Evolutionary conservation across 2,797 vertebrate genomes (phyloP).

Genomic region (Coregonus sp.): DNA sequence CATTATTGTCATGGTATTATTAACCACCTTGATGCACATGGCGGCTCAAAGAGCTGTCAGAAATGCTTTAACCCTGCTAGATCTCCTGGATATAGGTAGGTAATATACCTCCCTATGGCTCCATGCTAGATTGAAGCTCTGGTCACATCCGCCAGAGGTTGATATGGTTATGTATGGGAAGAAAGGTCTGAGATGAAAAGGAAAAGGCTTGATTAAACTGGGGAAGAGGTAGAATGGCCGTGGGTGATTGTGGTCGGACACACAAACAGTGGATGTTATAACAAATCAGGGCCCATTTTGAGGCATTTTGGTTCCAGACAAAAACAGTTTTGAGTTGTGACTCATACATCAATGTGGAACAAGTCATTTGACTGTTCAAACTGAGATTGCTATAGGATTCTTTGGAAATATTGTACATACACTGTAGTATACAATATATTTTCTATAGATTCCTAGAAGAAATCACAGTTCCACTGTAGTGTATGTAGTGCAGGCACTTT

Average conservation of each 20-base stretch:
- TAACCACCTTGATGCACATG: conserved; percentile 51
- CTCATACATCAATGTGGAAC: background rate
- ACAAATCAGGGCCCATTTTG: conserved; percentile 4
- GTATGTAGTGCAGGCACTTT: no score
- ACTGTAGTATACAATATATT: background rate
- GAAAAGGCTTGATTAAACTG: conserved; percentile 52
- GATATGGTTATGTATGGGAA: conserved; percentile 33
- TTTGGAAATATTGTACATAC: background rate
- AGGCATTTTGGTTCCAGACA: background rate
- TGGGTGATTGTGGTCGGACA: conserved; percentile 32
- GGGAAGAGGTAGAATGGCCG: conserved; percentile 26
- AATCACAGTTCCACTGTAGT: no score
- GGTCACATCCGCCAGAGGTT: conserved; percentile 40
- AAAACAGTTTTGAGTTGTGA: background rate
- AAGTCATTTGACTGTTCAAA: background rate
- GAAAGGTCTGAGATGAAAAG: conserved; percentile 45
- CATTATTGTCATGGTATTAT: conserved; percentile 50
- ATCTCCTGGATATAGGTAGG: background rate
- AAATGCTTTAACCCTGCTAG: conserved; percentile 45
- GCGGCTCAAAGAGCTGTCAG: conserved; percentile 54
- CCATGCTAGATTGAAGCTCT: conserved; percentile 33
- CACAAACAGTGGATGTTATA: conserved; percentile 32
- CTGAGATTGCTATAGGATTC: background rate
- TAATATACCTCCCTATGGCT: conserved; percentile 6
- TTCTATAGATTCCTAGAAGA: no score